A percentile compares a stretch with the other conserved stretches of the same genome.
Conservation (phyloP, 2,797 vertebrate genomes). For the Discoglossus pictus region DNA sequence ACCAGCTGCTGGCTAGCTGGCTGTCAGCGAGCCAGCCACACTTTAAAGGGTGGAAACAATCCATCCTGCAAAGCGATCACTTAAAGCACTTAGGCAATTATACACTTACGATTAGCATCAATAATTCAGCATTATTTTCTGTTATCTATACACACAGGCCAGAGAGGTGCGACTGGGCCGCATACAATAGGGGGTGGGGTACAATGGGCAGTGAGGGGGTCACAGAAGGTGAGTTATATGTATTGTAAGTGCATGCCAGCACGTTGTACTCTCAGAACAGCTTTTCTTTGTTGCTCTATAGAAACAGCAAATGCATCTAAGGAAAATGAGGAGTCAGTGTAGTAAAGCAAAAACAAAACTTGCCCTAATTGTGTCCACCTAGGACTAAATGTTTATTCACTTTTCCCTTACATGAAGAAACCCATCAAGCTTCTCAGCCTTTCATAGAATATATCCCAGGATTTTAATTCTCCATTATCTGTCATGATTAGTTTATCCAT, state of each 20-base stretch:
- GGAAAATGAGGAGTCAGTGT: too few species aligned
- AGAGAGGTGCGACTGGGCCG: background rate
- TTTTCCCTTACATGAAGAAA: too few species aligned
- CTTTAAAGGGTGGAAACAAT: conserved; percentile 78
- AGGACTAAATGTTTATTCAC: too few species aligned
- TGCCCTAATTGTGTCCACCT: too few species aligned
- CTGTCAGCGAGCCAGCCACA: conserved; percentile 74
- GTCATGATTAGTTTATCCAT: too few species aligned
- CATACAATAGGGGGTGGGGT: background rate
- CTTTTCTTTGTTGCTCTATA: background rate
- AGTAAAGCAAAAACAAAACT: too few species aligned
- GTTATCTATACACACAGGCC: conserved; percentile 19
- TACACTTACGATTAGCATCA: conserved; percentile 73
- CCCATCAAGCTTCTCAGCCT: too few species aligned
- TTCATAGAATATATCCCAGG: too few species aligned
- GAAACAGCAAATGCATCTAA: background rate
- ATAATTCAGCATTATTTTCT: conserved; percentile 73
- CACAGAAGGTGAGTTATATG: background rate
- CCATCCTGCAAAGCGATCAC: conserved; percentile 86
- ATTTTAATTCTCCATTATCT: too few species aligned
- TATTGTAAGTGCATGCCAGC: conserved; percentile 43
- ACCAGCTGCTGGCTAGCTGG: conserved; percentile 87
- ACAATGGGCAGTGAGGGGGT: background rate
- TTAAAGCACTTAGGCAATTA: conserved; percentile 90
- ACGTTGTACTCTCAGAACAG: conserved; percentile 15